Evolutionary conservation across 2,797 vertebrate species (phyloP).

Genomic region (Phrynocephalus vlangalii): DNA sequence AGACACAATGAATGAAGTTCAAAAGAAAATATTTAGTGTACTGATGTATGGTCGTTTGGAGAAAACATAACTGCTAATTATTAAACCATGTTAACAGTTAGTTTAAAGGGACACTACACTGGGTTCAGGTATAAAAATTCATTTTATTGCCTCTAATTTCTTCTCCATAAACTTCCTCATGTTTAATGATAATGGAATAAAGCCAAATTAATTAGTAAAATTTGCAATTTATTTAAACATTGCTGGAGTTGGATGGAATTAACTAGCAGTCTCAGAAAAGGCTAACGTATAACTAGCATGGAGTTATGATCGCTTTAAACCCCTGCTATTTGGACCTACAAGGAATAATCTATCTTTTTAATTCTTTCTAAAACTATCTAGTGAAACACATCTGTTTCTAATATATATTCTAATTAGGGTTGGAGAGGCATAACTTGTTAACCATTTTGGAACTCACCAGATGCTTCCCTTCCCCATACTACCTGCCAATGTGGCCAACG

Average conservation of each 20-base stretch:
- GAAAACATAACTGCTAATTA: conserved; percentile 54
- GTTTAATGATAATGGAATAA: conserved; percentile 58
- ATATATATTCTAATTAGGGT: not conserved
- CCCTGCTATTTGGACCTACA: not conserved
- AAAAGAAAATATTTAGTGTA: conserved; percentile 3
- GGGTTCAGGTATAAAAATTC: conserved; percentile 62
- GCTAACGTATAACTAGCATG: not conserved
- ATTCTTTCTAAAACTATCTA: conserved; percentile 4
- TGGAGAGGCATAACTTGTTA: too few species aligned
- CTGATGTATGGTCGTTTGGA: conserved; percentile 34
- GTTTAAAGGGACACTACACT: conserved; percentile 66
- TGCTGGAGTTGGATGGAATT: conserved; percentile 48
- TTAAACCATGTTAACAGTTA: conserved; percentile 63
- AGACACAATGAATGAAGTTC: conserved; percentile 24
- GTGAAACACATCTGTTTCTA: not conserved
- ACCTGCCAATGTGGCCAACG: too few species aligned
- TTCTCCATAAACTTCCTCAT: conserved; percentile 57
- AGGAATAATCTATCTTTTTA: not conserved
- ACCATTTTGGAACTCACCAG: too few species aligned
- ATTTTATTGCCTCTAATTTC: conserved; percentile 62
- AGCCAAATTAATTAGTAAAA: conserved; percentile 58
- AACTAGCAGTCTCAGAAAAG: conserved; percentile 33
- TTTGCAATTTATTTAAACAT: conserved; percentile 44
- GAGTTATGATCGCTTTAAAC: conserved; percentile 3
- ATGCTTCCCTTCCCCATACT: too few species aligned